phyloP scores from a whole-genome alignment of 2,113 vertebrate species.

The Oryctolagus cuniculus region mOryCun1.1 NC_091451.1:26770501-26771000 shows the following conservation, averaged over 20 bases:
- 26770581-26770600: not conserved
- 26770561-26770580: not conserved
- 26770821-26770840: not conserved
- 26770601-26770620: not conserved
- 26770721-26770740: not conserved
- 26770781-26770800: not conserved
- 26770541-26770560: not conserved
- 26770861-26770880: not conserved
- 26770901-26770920: not conserved
- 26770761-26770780: not conserved
- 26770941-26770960: not conserved
- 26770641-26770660: not conserved
- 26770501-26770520: not conserved
- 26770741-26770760: not conserved
- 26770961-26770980: not conserved
- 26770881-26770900: not conserved
- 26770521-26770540: not conserved
- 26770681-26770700: not conserved
- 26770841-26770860: not conserved
- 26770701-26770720: not conserved
- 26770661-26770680: not conserved
- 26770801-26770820: not conserved
- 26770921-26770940: not conserved
- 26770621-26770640: not conserved
- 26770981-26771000: not conserved